phyloP scores from a whole-genome alignment of 2,797 vertebrate species.

The Trachurus trachurus region DNA sequence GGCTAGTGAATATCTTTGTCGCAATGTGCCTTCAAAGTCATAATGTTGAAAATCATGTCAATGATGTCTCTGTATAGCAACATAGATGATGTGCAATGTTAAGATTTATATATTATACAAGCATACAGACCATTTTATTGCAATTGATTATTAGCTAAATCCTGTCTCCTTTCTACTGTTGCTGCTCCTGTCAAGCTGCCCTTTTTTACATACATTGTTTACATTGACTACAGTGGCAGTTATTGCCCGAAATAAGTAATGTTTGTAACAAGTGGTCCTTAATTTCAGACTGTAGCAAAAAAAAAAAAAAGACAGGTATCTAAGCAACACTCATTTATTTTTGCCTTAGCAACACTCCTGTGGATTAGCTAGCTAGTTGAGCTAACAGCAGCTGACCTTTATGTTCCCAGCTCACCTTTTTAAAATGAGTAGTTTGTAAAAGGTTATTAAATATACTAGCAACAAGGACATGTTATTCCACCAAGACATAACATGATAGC shows the following conservation, averaged over 20 bases:
- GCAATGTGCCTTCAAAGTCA: constrained; percentile 13
- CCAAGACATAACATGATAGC: too few relatives aligned
- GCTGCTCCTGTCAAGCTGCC: not conserved
- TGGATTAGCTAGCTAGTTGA: too few relatives aligned
- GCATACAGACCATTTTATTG: not conserved
- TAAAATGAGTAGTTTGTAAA: too few relatives aligned
- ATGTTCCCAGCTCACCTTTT: too few relatives aligned
- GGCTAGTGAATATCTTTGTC: not conserved
- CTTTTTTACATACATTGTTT: not conserved
- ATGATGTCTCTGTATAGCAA: not conserved
- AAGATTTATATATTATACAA: not conserved
- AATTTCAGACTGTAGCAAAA: too few relatives aligned
- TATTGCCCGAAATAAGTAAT: not conserved
- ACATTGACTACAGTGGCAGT: not conserved
- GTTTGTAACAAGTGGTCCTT: not conserved
- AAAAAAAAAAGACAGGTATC: too few relatives aligned
- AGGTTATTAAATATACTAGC: too few relatives aligned
- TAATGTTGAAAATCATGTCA: not conserved
- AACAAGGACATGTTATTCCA: too few relatives aligned
- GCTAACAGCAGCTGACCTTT: too few relatives aligned
- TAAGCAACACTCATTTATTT: too few relatives aligned
- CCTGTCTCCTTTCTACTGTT: not conserved
- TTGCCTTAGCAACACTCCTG: too few relatives aligned
- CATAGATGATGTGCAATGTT: not conserved
- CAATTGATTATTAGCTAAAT: not conserved